Percentiles rank a stretch among this genome's conserved stretches.
These are phyloP conservation scores for Silurus lanzhouensis DNA, from an alignment of 2,797 vertebrate genomes.

Conservation along the genomic window DNA sequence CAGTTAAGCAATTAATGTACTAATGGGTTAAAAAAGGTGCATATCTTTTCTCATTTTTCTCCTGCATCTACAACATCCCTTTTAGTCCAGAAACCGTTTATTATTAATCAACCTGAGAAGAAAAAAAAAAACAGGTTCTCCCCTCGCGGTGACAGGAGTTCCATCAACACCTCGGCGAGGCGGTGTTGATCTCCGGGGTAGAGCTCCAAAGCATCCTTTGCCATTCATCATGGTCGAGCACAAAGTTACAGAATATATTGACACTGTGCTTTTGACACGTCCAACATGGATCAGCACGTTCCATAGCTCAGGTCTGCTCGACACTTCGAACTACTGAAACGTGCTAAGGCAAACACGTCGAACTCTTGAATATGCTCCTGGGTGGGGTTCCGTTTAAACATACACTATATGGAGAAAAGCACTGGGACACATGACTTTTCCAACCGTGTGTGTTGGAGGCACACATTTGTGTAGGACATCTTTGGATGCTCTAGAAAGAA, in stretches of 20 bases:
- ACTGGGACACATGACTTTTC: no score
- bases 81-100: not conserved
- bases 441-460: no score
- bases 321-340: not conserved
- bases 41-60: no score
- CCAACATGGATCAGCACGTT: constrained; percentile 11
- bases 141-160: not conserved
- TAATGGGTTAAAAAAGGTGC: no score
- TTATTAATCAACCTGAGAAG: not conserved
- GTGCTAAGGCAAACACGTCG: not conserved
- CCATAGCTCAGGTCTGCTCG: not conserved
- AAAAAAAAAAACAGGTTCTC: not conserved
- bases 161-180: constrained; percentile 20
- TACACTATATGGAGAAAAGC: not conserved
- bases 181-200: constrained; percentile 5
- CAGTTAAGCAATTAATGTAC: no score
- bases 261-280: not conserved
- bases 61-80: not conserved
- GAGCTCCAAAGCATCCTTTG: not conserved
- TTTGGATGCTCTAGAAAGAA: no score
- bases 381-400: not conserved
- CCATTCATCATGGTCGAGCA: constrained; percentile 8
- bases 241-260: not conserved
- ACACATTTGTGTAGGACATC: no score
- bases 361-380: not conserved